Percentiles rank a stretch among this genome's conserved stretches.
Conservation (phyloP, 2,888 invertebrate genomes). For the Operophtera brumata region DNA sequence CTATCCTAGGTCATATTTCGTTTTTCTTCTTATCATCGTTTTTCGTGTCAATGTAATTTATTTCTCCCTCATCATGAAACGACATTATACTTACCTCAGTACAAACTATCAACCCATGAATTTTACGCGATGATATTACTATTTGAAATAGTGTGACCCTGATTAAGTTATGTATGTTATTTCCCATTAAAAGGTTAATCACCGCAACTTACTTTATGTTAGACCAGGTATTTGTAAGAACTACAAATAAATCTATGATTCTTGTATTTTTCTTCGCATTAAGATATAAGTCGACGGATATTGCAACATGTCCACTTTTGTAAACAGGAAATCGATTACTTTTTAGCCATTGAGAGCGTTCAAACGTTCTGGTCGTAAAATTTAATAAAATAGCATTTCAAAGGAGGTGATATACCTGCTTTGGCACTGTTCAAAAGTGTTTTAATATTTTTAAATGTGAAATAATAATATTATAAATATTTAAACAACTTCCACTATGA, state of each 20-base stretch:
- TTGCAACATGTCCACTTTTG: slow-evolving; percentile 42
- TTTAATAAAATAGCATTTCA: slow-evolving; percentile 8
- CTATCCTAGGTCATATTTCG: too few species aligned
- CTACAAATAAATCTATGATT: slow-evolving; percentile 18
- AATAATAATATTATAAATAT: too few species aligned
- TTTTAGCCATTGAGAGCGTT: slow-evolving; percentile 28
- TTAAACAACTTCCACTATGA: too few species aligned
- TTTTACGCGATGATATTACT: too few species aligned
- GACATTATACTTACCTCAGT: too few species aligned
- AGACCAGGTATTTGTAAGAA: slow-evolving; percentile 7
- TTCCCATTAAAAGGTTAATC: slow-evolving; percentile 21
- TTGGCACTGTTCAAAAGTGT: neutral
- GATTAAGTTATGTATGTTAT: slow-evolving; percentile 13
- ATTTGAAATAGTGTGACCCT: slow-evolving; percentile 18
- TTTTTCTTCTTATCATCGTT: too few species aligned
- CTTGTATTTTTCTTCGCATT: slow-evolving; percentile 26
- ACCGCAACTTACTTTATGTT: slow-evolving; percentile 8
- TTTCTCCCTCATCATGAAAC: too few species aligned
- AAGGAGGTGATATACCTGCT: neutral
- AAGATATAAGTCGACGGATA: slow-evolving; percentile 43
- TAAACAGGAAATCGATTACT: slow-evolving; percentile 49
- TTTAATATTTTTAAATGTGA: neutral
- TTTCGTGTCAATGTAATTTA: too few species aligned
- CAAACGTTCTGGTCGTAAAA: slow-evolving; percentile 14
- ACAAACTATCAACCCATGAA: too few species aligned